These are phyloP conservation scores for Drosophila punjabiensis DNA, from an alignment of 1,140 invertebrate species.

Conservation along the genomic window DNA sequence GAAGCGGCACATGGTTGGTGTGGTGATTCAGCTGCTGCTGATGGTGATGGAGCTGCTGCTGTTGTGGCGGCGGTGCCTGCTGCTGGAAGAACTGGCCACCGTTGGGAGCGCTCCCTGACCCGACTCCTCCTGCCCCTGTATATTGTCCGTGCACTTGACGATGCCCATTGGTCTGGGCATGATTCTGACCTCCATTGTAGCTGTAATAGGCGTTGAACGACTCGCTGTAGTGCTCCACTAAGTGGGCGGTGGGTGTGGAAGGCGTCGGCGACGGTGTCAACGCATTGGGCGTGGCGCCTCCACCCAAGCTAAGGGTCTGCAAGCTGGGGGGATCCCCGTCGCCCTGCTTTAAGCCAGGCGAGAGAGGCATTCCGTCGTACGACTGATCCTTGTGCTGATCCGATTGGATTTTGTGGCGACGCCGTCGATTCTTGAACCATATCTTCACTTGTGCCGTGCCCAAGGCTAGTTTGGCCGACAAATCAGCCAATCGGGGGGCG, in stretches of 20 bases:
- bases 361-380: slow-evolving; percentile 73
- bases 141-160: slow-evolving; percentile 57
- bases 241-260: slow-evolving; percentile 59
- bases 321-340: slow-evolving; percentile 70
- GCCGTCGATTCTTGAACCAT: slow-evolving; percentile 88
- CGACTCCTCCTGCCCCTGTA: slow-evolving; percentile 13
- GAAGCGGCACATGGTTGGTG: slow-evolving; percentile 41
- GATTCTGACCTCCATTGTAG: slow-evolving; percentile 60
- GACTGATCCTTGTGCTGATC: slow-evolving; percentile 78
- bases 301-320: slow-evolving; percentile 58
- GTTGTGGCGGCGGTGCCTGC: slow-evolving; percentile 32
- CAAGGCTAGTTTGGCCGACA: slow-evolving; percentile 90
- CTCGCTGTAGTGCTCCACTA: slow-evolving; percentile 70
- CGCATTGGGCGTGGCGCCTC: slow-evolving; percentile 60
- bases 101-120: slow-evolving; percentile 12
- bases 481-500: slow-evolving; percentile 91
- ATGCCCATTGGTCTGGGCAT: slow-evolving; percentile 36
- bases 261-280: slow-evolving; percentile 75
- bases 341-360: slow-evolving; percentile 51
- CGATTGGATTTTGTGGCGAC: slow-evolving; percentile 77
- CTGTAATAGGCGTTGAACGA: slow-evolving; percentile 68
- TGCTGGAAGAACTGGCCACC: slow-evolving; percentile 58
- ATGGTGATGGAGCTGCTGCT: slow-evolving; percentile 32
- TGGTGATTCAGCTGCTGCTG: slow-evolving; percentile 30
- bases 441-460: slow-evolving; percentile 96